Percentiles rank a stretch among this genome's conserved stretches.
These are phyloP conservation scores for Psilopsiagon aurifrons DNA, from an alignment of 2,113 vertebrate genomes.

Conservation along the genomic window DNA sequence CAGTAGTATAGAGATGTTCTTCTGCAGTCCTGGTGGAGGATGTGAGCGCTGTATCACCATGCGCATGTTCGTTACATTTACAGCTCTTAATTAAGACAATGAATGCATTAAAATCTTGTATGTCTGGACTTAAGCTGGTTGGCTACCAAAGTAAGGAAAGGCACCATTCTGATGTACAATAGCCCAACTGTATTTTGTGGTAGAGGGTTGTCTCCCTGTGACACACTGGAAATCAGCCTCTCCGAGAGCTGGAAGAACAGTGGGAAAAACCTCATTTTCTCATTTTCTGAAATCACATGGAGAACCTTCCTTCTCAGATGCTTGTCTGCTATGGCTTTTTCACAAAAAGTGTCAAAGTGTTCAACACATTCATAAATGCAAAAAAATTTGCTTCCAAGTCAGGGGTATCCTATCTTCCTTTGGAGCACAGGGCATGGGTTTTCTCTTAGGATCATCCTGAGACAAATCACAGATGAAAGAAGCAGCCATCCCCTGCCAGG, in stretches of 20 bases:
- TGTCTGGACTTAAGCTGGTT: conserved; percentile 7
- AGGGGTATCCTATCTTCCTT: neutral
- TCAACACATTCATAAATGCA: neutral
- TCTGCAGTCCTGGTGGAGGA: neutral
- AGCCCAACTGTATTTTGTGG: neutral
- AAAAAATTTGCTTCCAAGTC: neutral
- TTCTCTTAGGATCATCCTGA: neutral
- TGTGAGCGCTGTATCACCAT: neutral
- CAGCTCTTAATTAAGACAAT: conserved; percentile 12
- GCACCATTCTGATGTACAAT: neutral
- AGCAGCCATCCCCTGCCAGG: neutral
- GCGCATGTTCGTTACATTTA: neutral
- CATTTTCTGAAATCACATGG: neutral
- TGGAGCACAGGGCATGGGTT: neutral
- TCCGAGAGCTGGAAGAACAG: neutral
- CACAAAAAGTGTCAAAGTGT: neutral
- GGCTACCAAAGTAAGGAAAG: neutral
- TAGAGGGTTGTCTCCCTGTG: neutral
- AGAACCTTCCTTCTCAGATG: neutral
- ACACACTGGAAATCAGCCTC: neutral
- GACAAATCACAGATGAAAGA: neutral
- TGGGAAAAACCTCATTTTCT: neutral
- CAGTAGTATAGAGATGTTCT: neutral
- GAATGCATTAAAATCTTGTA: conserved; percentile 1
- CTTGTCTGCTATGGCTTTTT: neutral